A percentile compares a stretch with the other conserved stretches of the same genome.
Conservation (phyloP, 1,140 invertebrate genomes). For the Anastrepha obliqua region DNA sequence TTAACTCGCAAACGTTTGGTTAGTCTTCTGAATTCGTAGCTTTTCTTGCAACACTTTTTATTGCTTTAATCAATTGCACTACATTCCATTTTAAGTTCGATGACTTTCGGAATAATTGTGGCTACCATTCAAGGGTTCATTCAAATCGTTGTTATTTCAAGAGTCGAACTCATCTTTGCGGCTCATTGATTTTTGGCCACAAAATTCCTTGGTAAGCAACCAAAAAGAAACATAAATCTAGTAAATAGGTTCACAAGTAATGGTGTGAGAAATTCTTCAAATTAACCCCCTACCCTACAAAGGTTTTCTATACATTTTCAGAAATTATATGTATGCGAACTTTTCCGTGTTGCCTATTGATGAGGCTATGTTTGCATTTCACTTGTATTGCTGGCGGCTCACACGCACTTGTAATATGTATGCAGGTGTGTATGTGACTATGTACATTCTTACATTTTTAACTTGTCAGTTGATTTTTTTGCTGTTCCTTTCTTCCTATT, state of each 20-base stretch:
- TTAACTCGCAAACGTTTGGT: too few relatives aligned
- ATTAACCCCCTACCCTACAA: too few relatives aligned
- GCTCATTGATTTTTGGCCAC: constrained; percentile 25
- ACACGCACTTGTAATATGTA: too few relatives aligned
- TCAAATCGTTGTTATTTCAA: neutral
- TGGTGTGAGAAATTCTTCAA: neutral
- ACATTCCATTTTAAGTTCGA: neutral
- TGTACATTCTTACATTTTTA: neutral
- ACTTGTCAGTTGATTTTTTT: neutral
- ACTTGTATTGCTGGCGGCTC: constrained; percentile 19
- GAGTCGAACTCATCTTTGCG: constrained; percentile 6
- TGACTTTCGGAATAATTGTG: neutral
- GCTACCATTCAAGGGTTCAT: neutral
- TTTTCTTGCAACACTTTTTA: too few relatives aligned
- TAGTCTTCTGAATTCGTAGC: too few relatives aligned
- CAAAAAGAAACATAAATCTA: neutral
- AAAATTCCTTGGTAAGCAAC: neutral
- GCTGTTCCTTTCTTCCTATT: neutral
- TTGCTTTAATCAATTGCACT: too few relatives aligned
- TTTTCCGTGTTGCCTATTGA: neutral
- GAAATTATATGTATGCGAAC: constrained; percentile 2
- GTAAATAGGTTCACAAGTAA: neutral
- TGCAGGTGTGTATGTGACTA: neutral
- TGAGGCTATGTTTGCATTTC: neutral
- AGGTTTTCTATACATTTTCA: neutral